These are phyloP conservation scores for Glandiceps talaboti DNA, from an alignment of 53 echinoderm and acorn worm species.

Conservation along the genomic window DNA sequence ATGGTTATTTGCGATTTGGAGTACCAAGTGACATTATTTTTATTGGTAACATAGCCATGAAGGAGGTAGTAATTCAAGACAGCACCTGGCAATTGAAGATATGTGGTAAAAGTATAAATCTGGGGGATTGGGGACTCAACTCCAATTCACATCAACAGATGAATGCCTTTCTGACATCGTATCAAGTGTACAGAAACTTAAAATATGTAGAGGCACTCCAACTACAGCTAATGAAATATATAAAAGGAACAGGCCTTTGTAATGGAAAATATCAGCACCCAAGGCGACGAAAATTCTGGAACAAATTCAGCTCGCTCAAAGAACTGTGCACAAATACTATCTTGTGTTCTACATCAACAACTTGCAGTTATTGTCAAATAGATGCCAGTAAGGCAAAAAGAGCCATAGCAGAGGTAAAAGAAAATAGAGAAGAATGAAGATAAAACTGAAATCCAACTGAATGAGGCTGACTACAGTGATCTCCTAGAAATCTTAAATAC, in stretches of 20 bases:
- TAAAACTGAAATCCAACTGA: not conserved
- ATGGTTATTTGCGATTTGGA: not conserved
- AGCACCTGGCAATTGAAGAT: not conserved
- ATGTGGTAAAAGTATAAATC: not conserved
- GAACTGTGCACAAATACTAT: not conserved
- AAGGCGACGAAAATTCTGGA: not conserved
- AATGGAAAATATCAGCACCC: not conserved
- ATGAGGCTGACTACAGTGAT: constrained; percentile 12
- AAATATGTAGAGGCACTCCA: not conserved
- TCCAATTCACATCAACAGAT: not conserved
- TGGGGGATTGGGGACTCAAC: not conserved
- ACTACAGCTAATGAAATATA: not conserved
- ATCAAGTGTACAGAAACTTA: not conserved
- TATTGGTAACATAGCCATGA: not conserved
- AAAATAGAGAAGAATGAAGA: not conserved
- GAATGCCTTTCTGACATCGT: not conserved
- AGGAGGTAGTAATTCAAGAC: not conserved
- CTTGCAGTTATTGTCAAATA: not conserved
- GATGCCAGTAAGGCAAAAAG: not conserved
- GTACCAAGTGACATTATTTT: not conserved
- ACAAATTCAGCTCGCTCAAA: not conserved
- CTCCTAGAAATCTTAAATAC: constrained; percentile 1
- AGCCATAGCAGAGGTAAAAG: not conserved
- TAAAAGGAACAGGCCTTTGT: not conserved
- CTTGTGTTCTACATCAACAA: not conserved